Evolutionary conservation across 2,797 vertebrate species (phyloP), one percentile per base, ranked within the genome.

Genomic region (Chelon labrosus): DNA sequence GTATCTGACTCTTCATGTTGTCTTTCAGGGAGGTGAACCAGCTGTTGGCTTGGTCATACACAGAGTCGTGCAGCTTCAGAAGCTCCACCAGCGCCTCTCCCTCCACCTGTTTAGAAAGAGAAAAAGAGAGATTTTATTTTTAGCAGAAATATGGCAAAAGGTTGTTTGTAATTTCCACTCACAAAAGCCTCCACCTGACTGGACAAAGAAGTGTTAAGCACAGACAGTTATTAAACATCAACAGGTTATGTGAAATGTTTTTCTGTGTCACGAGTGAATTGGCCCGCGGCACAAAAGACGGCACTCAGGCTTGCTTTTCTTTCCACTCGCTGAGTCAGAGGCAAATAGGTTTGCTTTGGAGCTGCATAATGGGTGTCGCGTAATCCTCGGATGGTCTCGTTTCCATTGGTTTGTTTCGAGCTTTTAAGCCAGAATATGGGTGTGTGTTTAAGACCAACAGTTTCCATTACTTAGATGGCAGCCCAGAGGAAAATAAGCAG

Each of bases 11-110:
- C 93, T 96, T 97, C 95, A 96, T 96, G 89, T 96, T 95, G 88
- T 98, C 97, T 83, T 96, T 96, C 51, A 97, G 95, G 19, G 96
- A 98, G 16, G 96, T 96, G 89, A 98, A 98, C 97, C 97, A 98
- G 90, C 89, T 91, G 77, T 94, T 94, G 16, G 97, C 96, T 91
- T 97, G 96, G 68, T 97, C 97, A 17, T 97, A 97, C 51, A 97
- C 96, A 0, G 96, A 95, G 80, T 97, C 94, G 1, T 97, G 96
- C 70, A 99, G 93, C 73, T 93, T 93, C 39, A 93, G 78, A 3
- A 99, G 96, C 80, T 98, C 96, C 71, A 91, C 89, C 72, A 96
- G 94, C 74, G 95, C 96, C 17, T 96, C 93, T 25, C 96, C 97
- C 87, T 96, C 96, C 87, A 93, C 95, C 97, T 98, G 88, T 65